A percentile compares a stretch with the other conserved stretches of the same genome.
These are phyloP conservation scores for Littorina saxatilis DNA, from an alignment of 1,140 invertebrate species.

Conservation along the genomic window DNA sequence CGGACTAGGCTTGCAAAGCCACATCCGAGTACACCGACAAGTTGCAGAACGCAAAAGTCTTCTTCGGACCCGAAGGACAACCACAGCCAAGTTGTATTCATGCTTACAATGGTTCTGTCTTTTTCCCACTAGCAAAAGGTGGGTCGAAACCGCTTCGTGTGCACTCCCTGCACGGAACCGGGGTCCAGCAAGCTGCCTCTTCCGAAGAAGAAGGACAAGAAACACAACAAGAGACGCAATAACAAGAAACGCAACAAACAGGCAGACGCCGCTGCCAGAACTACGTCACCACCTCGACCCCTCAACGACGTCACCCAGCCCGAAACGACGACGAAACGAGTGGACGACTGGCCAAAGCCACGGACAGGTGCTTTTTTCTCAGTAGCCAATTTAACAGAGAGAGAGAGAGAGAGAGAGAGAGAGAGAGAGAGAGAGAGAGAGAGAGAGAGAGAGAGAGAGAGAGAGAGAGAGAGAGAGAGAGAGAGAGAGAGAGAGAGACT, in stretches of 20 bases:
- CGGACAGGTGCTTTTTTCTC: background rate
- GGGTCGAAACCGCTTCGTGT: conserved; percentile 57
- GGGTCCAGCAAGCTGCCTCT: background rate
- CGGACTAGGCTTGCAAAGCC: too few relatives aligned
- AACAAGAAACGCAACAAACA: background rate
- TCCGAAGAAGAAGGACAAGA: conserved; percentile 2
- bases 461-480: background rate
- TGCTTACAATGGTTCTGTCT: too few relatives aligned
- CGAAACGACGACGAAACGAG: background rate
- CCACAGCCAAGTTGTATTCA: too few relatives aligned
- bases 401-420: too few relatives aligned
- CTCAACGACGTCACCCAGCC: background rate
- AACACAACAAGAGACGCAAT: background rate
- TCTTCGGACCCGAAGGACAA: too few relatives aligned
- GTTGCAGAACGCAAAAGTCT: too few relatives aligned
- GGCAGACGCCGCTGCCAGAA: background rate
- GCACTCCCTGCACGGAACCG: conserved; percentile 50
- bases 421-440: too few relatives aligned
- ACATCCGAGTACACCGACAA: too few relatives aligned
- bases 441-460: background rate
- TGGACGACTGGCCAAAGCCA: conserved; percentile 1
- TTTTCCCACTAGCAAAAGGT: conserved; percentile 48
- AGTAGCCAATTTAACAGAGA: too few relatives aligned
- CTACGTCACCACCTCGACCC: background rate
- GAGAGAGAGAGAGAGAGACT: too few relatives aligned